These are phyloP conservation scores for Psilanteris sp. DNA, from an alignment of 1,140 invertebrate genomes.

Conservation along the genomic window DNA sequence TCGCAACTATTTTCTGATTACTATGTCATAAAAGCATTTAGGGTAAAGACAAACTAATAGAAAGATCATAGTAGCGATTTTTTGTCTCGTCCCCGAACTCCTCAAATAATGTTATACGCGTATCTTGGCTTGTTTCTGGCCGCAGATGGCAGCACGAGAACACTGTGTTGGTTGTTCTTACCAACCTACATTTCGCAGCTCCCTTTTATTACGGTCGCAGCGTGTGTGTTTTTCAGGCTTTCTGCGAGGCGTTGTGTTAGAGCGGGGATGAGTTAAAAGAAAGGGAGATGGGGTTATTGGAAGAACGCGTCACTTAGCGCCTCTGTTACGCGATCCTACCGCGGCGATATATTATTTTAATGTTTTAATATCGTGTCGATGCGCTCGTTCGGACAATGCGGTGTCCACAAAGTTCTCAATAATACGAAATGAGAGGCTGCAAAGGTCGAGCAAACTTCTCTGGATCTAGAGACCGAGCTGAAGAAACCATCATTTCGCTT, in stretches of 20 bases:
- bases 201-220: constrained; percentile 49
- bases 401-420: constrained; percentile 71
- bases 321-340: constrained; percentile 67
- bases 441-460: constrained; percentile 28
- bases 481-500: no score
- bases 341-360: constrained; percentile 78
- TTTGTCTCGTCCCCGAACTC: background rate
- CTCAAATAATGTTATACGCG: constrained; percentile 45
- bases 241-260: constrained; percentile 36
- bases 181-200: constrained; percentile 21
- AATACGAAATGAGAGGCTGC: constrained; percentile 41
- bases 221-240: constrained; percentile 46
- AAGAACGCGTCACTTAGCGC: constrained; percentile 71
- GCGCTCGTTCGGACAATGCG: constrained; percentile 77
- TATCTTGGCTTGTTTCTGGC: constrained; percentile 51
- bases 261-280: constrained; percentile 32
- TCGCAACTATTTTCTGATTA: constrained; percentile 12
- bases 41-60: constrained; percentile 32
- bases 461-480: constrained; percentile 5
- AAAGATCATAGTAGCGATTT: constrained; percentile 17
- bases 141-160: constrained; percentile 46
- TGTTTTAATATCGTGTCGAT: constrained; percentile 80
- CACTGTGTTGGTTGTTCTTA: background rate
- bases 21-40: background rate
- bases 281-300: constrained; percentile 64